Percentiles rank a stretch among this genome's conserved stretches.
Evolutionary conservation across 2,888 invertebrate species (phyloP).

Genomic region (Halictus ligatus): DNA sequence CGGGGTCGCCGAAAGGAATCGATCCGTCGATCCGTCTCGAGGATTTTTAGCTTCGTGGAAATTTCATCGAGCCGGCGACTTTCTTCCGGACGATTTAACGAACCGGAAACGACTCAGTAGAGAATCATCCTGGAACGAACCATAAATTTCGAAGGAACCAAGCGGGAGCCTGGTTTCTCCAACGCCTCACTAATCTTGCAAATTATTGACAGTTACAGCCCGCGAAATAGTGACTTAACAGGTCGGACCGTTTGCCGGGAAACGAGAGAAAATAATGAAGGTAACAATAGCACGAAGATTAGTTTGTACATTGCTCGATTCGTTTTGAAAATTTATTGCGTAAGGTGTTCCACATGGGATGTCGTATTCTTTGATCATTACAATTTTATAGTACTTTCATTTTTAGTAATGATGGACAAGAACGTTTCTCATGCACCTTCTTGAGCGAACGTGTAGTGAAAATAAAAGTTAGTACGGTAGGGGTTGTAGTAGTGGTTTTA

Average conservation of each 20-base stretch:
- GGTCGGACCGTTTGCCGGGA: constrained; percentile 5
- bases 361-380: background rate
- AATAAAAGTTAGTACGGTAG: background rate
- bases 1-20: constrained; percentile 47
- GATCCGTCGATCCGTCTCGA: constrained; percentile 40
- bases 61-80: constrained; percentile 41
- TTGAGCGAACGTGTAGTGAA: background rate
- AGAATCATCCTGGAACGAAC: constrained; percentile 41
- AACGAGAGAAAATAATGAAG: background rate
- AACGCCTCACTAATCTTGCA: constrained; percentile 47
- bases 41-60: constrained; percentile 46
- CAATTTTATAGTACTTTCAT: background rate
- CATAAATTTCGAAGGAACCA: constrained; percentile 40
- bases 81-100: constrained; percentile 66
- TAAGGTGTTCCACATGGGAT: background rate
- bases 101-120: constrained; percentile 57
- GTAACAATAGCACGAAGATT: background rate
- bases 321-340: background rate
- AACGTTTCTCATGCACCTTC: background rate
- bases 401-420: background rate
- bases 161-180: constrained; percentile 51
- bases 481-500: background rate
- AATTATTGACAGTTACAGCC: constrained; percentile 30
- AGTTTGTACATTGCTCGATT: background rate
- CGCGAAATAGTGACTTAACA: constrained; percentile 30